These are phyloP conservation scores for Papilio polyxenes DNA, from an alignment of 1,140 invertebrate species.

Conservation along the genomic window DNA sequence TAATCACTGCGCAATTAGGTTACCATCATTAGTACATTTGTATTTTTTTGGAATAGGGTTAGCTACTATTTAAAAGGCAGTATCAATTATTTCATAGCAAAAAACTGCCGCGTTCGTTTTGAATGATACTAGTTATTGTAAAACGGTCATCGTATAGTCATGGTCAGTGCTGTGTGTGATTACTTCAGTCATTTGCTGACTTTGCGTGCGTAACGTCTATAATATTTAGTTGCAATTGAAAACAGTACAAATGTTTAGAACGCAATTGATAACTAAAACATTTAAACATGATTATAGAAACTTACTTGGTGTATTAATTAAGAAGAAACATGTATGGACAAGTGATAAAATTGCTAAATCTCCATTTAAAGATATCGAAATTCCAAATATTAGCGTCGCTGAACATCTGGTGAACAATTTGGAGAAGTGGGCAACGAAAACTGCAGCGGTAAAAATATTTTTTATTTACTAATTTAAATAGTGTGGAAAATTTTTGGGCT, in stretches of 20 bases:
- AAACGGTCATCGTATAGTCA: neutral
- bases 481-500: neutral
- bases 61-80: no score
- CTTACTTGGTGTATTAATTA: conserved; percentile 36
- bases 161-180: neutral
- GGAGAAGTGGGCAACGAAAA: conserved; percentile 81
- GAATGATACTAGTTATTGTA: neutral
- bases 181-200: neutral
- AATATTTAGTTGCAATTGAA: neutral
- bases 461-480: conserved; percentile 28
- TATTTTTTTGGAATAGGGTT: no score
- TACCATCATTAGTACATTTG: no score
- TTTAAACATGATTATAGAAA: conserved; percentile 3
- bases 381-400: conserved; percentile 79
- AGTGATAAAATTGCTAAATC: conserved; percentile 61
- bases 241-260: neutral
- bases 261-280: neutral
- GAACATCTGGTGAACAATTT: conserved; percentile 83
- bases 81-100: neutral
- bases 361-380: conserved; percentile 74
- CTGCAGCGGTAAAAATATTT: conserved; percentile 82
- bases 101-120: neutral
- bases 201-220: neutral
- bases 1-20: no score
- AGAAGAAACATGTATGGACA: conserved; percentile 58